Evolutionary conservation across 1,140 invertebrate genomes (phyloP), one percentile per base, ranked within the genome.

Genomic region (Camponotus vicinus): DNA sequence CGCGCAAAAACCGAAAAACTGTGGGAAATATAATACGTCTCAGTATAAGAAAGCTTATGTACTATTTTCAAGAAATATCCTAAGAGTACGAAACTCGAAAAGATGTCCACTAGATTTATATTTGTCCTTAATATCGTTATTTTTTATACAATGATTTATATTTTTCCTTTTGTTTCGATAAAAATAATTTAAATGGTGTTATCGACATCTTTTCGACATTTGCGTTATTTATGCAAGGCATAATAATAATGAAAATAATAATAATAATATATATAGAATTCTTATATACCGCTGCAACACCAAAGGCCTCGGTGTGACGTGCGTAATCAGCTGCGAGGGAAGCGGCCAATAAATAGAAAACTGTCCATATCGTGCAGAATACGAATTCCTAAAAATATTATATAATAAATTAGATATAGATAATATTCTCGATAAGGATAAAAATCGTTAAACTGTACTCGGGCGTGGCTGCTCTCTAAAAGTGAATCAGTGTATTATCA

Each of bases 1-100:
- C 40, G 97, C 97, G 77, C 96, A 95, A 94, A 97, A 98, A 55
- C 98, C 98, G 93, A 98, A 98, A 93, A 98, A 97, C 97, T 98
- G 93, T 42, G 88, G 95, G 89, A 49, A 66, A 55, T 15, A 73
- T 9, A 45, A 45, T 27, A 71, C 0, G 27, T 83, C 34, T 66
- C 27, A 7, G 4, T 40, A 55, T 71, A 32, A 71, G 2, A 71
- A 32, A 79, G 21, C 13, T 27, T 42, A 27, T 21, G 15, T 34
- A 63, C 21, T 40, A 61, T 11, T 76, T 40, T 61, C 8, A 69
- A 64, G 21, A 71, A 45, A 82, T 52, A n/a, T n/a, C 21, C 40
- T 27, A 64, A 80, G 66, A 66, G 5, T 75, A 73, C 66, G 63
- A 87, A 85, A 45, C 67, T 69, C 55, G 85, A 69, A 86, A 70